Base-by-base conservation (phyloP, 2,797 vertebrate genomes). In the Novumbra hubbsi region DNA sequence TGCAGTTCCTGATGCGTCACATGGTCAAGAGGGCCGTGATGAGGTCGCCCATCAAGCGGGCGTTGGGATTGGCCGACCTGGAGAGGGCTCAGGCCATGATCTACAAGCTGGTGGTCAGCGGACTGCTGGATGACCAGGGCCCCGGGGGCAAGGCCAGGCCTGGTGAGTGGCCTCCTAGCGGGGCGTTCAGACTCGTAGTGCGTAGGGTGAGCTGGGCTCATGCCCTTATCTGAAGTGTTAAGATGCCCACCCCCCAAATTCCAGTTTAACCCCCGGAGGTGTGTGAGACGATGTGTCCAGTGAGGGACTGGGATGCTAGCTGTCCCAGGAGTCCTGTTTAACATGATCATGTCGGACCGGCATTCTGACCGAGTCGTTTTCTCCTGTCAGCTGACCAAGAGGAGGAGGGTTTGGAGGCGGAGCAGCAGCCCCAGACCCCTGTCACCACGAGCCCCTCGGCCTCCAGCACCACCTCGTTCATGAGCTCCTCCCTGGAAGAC, bases 401-500 rank as follows among this genome's bases (percentile, higher is more conserved):
- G 77, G 97, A 98, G 65, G 97, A 98, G 80, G 82, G 71, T 0
- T 84, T 80, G 1, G 96, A 98, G 71, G 95, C 93, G 0, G 92
- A 95, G 48, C 95, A 95, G 84, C 89, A 95, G 87, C 95, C 97
- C 16, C 98, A 99, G 81, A 99, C 98, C 0, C 98, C 98, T 0
- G 93, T 99, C 79, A 99, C 98, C 71, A 99, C 98, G 48, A 99
- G 98, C 84, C 98, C 98, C 12, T 99, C 98, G 0, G 97, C 97
- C 67, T 99, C 98, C 30, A 99, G 98, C 91, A 99, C 97, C 3
- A 99, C 98, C 0, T 99, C 98, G 76, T 99, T 99, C 86, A 99
- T 99, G 97, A 99, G 98, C 88, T 99, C 97, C 80, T 99, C 98
- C 0, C 89, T 99, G 81, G 98, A 99, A 82, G 98, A 99, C 82